These are phyloP conservation scores for Cliona cf. orientalis DNA, from an alignment of 37 sponge, comb jelly and placozoan genomes.

Conservation along the genomic window DNA sequence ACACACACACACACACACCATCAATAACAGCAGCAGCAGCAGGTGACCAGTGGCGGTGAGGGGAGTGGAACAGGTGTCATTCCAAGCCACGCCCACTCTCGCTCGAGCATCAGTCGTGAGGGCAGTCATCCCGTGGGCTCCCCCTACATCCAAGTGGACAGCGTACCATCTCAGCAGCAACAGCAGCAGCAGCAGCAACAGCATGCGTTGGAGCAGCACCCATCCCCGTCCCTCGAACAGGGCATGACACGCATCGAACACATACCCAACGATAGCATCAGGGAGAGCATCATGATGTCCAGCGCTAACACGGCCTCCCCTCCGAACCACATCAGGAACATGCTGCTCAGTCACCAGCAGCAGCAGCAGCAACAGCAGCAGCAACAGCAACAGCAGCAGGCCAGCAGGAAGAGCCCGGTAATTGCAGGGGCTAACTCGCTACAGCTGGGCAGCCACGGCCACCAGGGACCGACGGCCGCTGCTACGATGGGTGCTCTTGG, in stretches of 20 bases:
- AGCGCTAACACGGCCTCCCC: conserved; percentile 44
- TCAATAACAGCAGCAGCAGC: conserved; percentile 5
- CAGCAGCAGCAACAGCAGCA: conserved; percentile 10
- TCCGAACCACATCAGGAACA: conserved; percentile 42
- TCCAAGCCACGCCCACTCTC: conserved; percentile 4
- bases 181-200: neutral
- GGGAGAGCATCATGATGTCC: conserved; percentile 15
- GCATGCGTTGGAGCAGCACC: neutral
- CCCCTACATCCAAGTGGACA: conserved; percentile 2
- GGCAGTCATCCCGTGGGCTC: conserved; percentile 8
- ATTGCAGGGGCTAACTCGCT: conserved; percentile 21
- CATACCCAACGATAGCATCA: conserved; percentile 13
- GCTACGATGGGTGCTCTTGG: neutral
- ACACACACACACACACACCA: neutral
- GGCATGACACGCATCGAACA: conserved; percentile 23
- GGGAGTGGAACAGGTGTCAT: neutral
- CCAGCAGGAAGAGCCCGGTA: conserved; percentile 17
- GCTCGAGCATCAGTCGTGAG: too few species aligned
- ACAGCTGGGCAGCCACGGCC: conserved; percentile 8
- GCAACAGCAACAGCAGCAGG: conserved; percentile 1
- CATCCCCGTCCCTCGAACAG: neutral
- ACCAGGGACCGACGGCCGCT: neutral
- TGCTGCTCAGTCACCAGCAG: conserved; percentile 38
- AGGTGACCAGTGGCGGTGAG: neutral
- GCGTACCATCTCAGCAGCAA: conserved; percentile 1